Conservation (phyloP, 2,113 vertebrate genomes). For the Rafetus swinhoei region DNA sequence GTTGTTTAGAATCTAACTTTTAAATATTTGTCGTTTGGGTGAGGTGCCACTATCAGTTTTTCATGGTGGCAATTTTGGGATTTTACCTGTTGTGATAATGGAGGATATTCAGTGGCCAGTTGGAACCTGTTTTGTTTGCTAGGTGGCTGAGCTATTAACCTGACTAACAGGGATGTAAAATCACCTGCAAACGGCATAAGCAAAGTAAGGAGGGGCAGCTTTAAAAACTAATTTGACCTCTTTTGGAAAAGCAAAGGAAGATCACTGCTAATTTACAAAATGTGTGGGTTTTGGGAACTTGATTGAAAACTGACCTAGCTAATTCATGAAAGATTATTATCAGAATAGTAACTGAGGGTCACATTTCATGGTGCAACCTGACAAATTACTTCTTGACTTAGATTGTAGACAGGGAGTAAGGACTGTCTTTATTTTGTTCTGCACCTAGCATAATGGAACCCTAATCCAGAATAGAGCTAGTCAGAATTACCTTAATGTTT, state of each 20-base stretch:
- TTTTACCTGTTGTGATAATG: neutral
- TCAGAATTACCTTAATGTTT: neutral
- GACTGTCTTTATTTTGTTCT: neutral
- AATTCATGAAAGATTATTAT: accelerated
- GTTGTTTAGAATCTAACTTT: neutral
- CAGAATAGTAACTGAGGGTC: neutral
- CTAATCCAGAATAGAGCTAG: neutral
- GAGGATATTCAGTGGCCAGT: neutral
- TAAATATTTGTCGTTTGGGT: neutral
- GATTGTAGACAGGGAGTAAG: accelerated
- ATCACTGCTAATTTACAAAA: neutral
- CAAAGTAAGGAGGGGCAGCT: accelerated
- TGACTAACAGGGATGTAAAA: neutral
- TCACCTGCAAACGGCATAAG: accelerated
- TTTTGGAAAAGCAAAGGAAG: neutral
- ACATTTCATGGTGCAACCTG: neutral
- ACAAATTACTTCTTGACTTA: neutral
- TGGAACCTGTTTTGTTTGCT: accelerated
- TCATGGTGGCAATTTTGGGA: neutral
- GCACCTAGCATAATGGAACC: neutral
- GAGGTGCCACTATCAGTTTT: neutral
- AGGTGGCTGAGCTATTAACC: neutral
- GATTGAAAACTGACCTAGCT: neutral
- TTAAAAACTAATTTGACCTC: neutral
- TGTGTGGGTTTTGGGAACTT: neutral